A percentile compares a stretch with the other conserved stretches of the same genome.
phyloP scores from a whole-genome alignment of 1,140 invertebrate genomes.

The Melipona quadrifasciata region DNA sequence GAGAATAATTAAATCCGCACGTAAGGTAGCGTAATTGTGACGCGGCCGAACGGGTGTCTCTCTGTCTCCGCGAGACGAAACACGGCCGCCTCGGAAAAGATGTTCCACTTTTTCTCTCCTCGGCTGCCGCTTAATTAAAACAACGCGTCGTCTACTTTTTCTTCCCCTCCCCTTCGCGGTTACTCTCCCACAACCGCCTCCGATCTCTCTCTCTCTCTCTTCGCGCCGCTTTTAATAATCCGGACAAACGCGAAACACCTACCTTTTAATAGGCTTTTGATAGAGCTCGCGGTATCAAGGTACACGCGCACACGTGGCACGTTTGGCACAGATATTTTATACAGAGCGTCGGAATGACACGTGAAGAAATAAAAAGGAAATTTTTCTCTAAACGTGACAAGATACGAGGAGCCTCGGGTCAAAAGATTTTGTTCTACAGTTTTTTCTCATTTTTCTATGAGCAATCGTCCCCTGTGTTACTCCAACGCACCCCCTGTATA shows the following conservation, averaged over 20 bases:
- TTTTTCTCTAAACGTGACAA: too few species aligned
- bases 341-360: too few species aligned
- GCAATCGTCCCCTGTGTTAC: too few species aligned
- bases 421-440: too few species aligned
- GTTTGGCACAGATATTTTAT: too few species aligned
- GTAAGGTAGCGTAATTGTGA: slow-evolving; percentile 58
- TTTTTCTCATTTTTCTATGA: too few species aligned
- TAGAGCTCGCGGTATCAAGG: too few species aligned
- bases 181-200: neutral
- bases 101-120: slow-evolving; percentile 37
- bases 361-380: too few species aligned
- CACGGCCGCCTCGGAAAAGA: slow-evolving; percentile 26
- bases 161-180: neutral
- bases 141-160: slow-evolving; percentile 35
- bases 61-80: slow-evolving; percentile 4
- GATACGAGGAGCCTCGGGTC: too few species aligned
- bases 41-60: slow-evolving; percentile 14
- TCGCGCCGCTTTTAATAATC: slow-evolving; percentile 38
- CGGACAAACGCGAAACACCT: neutral
- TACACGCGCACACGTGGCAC: too few species aligned
- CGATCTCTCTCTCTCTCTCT: neutral
- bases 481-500: rapidly evolving
- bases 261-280: slow-evolving; percentile 1
- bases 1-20: slow-evolving; percentile 57
- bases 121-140: slow-evolving; percentile 32